Base-by-base conservation (phyloP, 2,113 vertebrate species). In the Rhabdomys dilectus region DNA sequence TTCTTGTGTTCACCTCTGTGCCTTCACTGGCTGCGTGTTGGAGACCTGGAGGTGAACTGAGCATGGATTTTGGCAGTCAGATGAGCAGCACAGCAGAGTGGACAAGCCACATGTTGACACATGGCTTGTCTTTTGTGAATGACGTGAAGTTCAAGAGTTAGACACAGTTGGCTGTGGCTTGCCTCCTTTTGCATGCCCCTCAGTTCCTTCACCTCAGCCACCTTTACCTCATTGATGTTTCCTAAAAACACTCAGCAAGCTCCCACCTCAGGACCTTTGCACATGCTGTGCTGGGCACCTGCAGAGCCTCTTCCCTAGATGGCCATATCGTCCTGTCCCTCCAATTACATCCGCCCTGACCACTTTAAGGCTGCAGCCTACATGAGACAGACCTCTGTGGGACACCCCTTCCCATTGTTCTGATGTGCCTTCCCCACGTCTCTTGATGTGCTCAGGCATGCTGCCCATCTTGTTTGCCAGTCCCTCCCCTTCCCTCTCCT, bases 141-240 rank as follows among this genome's bases (percentile, higher is more conserved):
- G 60, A 17, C 7, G 26, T 31, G 8, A 31, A 42, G 16, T 4
- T 45, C 12, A 60, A 58, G 34, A 58, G 24, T 26, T n/a, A 82
- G n/a, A 36, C 34, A 56, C 11, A 26, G 36, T 62, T 22, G 4
- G 1, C 22, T 3, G 0, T 5, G 7, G n/a, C 21, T 53, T 9
- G 51, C 39, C 36, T 29, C 1, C 45, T 16, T 8, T 51, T 7
- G 1, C 31, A 5, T 31, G 9, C 68, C 24, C 19, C 16, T 15
- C 29, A 13, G 22, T 7, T 29, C 2, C 36, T 75, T 51, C 8
- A 19, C 45, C 45, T 2, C 45, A 9, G 62, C 60, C 82, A 64
- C 58, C 19, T 56, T 0, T 0, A 62, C 86, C 3, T 53, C 48
- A 36, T 29, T 2, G 2, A 53, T 11, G 53, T 11, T 42, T 66